Conservation (phyloP, 2,888 invertebrate genomes). For the Antitype chi region DNA sequence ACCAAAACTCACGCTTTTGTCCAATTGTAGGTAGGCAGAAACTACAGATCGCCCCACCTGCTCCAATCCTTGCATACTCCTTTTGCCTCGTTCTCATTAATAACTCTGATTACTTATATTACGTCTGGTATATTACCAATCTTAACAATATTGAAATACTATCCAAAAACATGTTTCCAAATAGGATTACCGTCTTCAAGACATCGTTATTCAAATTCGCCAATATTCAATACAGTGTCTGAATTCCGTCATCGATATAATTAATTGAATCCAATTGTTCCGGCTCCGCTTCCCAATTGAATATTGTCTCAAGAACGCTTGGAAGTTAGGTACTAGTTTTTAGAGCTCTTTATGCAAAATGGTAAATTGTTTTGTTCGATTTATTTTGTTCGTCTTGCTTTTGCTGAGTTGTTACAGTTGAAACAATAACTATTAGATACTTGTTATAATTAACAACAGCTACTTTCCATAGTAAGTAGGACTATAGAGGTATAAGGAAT, state of each 20-base stretch:
- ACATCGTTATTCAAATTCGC: conserved; percentile 40
- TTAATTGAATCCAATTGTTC: conserved; percentile 44
- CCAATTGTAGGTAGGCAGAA: too few relatives aligned
- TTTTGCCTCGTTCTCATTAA: too few relatives aligned
- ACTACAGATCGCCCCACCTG: too few relatives aligned
- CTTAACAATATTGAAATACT: background rate
- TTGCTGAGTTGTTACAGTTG: background rate
- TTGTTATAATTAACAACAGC: background rate
- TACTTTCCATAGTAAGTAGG: background rate
- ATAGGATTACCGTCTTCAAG: conserved; percentile 24
- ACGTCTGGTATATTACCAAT: background rate
- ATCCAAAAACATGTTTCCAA: background rate
- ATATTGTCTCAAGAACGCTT: conserved; percentile 38
- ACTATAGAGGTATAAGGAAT: background rate
- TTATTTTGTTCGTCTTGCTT: conserved; percentile 13
- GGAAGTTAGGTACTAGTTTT: conserved; percentile 1
- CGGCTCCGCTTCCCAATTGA: conserved; percentile 20
- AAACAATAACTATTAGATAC: too few relatives aligned
- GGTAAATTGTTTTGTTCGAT: conserved; percentile 6
- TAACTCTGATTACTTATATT: too few relatives aligned
- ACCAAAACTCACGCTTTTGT: too few relatives aligned
- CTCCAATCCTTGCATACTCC: too few relatives aligned
- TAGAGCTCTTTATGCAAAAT: background rate
- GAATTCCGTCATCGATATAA: conserved; percentile 29
- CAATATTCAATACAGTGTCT: conserved; percentile 10